Evolutionary conservation across 2,888 invertebrate genomes (phyloP), one percentile per base, ranked within the genome.

Genomic region (Lycocerus yunnanus): DNA sequence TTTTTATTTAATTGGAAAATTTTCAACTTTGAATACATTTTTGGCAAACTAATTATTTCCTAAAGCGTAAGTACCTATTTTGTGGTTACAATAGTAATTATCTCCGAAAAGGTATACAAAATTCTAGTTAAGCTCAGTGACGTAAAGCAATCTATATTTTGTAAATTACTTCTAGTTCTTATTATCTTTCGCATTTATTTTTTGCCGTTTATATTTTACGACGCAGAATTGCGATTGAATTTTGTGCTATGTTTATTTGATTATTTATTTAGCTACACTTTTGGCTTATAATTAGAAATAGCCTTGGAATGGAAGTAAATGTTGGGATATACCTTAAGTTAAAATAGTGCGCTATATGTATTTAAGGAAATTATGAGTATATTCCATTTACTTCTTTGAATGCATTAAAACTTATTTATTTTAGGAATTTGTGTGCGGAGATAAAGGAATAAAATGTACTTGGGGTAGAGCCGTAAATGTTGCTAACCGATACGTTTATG

Each of bases 391-490:
- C 6, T n/a, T n/a, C 43, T 43, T n/a, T 43, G 6, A 6, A 43
- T n/a, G n/a, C n/a, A 43, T n/a, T 43, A 43, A 43, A 43, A n/a
- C 43, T 43, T 43, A 43, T 43, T 43, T 43, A 13, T 13, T 83
- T 15, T 81, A 91, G 89, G 92, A 92, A 83, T 91, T 91, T 82
- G 92, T 93, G 18, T 94, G 93, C 83, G 93, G 93, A n/a, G 91
- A 91, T 80, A 91, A 92, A 83, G 91, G 88, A 73, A 88, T 89
- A 24, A 89, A 89, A 77, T 94, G 94, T 85, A 89, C 90, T 68
- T 94, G 94, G 94, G 93, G 93, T 2, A 88, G 90, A 15, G 92
- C 93, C 13, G 91, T 93, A 78, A 92, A 92, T 82, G 93, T 94
- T 6, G 91, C 91, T 63, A 91, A 92, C 83, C 88, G 91, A 77